Conservation (phyloP, 2,888 invertebrate species). For the Torymus tubicola region DNA sequence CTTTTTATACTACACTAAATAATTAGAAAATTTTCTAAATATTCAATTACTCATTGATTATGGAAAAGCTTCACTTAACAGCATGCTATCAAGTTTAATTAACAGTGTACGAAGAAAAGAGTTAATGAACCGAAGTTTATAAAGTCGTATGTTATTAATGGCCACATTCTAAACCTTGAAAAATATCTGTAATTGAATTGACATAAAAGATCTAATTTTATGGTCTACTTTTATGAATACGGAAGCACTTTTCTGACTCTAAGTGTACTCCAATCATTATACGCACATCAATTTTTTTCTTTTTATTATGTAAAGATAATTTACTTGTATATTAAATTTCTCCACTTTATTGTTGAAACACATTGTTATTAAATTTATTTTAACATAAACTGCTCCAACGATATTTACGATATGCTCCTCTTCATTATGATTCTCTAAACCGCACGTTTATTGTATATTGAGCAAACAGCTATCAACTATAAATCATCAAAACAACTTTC, state of each 20-base stretch:
- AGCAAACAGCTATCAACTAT: too few species aligned
- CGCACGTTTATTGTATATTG: too few species aligned
- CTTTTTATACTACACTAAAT: too few species aligned
- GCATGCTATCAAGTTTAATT: too few species aligned
- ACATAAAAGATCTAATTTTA: constrained; percentile 13
- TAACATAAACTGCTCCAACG: not conserved
- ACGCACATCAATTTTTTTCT: not conserved
- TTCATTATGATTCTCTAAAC: too few species aligned
- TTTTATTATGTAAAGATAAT: constrained; percentile 1
- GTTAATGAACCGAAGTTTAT: not conserved
- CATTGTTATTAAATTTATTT: not conserved
- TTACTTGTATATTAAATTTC: constrained; percentile 21
- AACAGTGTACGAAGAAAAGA: too few species aligned
- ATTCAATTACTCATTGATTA: too few species aligned
- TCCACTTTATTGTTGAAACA: constrained; percentile 1
- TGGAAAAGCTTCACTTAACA: too few species aligned
- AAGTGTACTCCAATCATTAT: too few species aligned
- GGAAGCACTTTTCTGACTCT: constrained; percentile 7
- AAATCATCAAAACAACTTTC: not conserved
- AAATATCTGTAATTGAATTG: not conserved
- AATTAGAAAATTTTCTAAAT: too few species aligned
- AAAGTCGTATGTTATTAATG: not conserved
- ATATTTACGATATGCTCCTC: too few species aligned
- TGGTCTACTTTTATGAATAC: constrained; percentile 4
- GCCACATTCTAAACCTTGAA: not conserved